A percentile compares a stretch with the other conserved stretches of the same genome.
Evolutionary conservation across 2,113 vertebrate species (phyloP).

Genomic region (Lycaon pictus): DNA sequence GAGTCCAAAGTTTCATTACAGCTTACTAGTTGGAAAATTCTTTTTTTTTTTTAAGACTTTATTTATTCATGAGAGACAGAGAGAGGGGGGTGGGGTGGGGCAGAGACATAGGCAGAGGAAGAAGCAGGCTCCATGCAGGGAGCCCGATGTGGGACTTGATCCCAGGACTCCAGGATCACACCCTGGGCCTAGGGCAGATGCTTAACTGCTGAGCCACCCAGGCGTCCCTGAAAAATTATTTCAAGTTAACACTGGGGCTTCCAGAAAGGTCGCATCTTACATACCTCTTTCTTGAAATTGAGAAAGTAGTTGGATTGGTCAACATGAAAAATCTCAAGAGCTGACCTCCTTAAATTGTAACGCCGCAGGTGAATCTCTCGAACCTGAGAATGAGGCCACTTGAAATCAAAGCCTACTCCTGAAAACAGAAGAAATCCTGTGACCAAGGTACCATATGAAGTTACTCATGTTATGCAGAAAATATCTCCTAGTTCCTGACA

Average conservation of each 20-base stretch:
- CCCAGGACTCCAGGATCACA: no score
- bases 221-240: background rate
- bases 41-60: background rate
- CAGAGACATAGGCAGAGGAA: no score
- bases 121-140: no score
- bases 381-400: slow-evolving; percentile 97
- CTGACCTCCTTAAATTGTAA: slow-evolving; percentile 97
- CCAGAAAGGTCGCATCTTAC: slow-evolving; percentile 20
- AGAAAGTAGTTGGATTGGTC: slow-evolving; percentile 99
- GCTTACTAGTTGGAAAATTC: background rate
- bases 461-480: slow-evolving; percentile 38
- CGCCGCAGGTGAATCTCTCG: slow-evolving; percentile 96
- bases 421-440: slow-evolving; percentile 71
- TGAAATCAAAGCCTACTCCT: slow-evolving; percentile 98
- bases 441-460: slow-evolving; percentile 29
- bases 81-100: no score
- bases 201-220: no score
- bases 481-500: slow-evolving; percentile 24
- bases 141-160: no score
- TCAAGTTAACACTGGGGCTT: background rate
- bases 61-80: no score
- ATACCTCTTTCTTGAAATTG: slow-evolving; percentile 98
- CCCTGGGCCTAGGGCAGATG: no score
- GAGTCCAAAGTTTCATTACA: slow-evolving; percentile 13
- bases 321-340: slow-evolving; percentile 97